Conservation (phyloP, 2,888 invertebrate species). For the Apamea crenata region DNA sequence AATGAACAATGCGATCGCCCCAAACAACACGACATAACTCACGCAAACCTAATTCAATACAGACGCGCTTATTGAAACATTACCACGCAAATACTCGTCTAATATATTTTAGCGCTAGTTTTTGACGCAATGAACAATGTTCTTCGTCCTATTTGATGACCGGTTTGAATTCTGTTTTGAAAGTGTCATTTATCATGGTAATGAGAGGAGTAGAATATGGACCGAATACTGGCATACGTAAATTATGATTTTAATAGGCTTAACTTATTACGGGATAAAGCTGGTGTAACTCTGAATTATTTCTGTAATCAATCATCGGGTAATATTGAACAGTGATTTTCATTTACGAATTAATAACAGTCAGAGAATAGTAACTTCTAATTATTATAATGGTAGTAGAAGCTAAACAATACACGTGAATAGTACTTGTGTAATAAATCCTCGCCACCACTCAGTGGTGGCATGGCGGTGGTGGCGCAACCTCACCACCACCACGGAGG, state of each 20-base stretch:
- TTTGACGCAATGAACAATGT: slow-evolving; percentile 51
- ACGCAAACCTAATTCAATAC: slow-evolving; percentile 66
- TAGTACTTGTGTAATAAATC: slow-evolving; percentile 38
- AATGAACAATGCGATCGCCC: slow-evolving; percentile 66
- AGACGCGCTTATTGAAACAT: slow-evolving; percentile 58
- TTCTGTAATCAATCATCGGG: slow-evolving; percentile 31
- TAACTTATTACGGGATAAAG: slow-evolving; percentile 28
- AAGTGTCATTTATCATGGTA: slow-evolving; percentile 43
- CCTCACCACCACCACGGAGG: slow-evolving; percentile 41
- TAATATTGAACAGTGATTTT: slow-evolving; percentile 15
- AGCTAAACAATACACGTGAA: slow-evolving; percentile 10
- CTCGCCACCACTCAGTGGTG: neutral
- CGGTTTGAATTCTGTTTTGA: slow-evolving; percentile 39
- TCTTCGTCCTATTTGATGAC: slow-evolving; percentile 16
- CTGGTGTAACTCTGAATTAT: slow-evolving; percentile 28
- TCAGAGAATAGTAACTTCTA: neutral
- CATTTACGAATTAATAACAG: neutral
- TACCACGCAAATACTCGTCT: slow-evolving; percentile 39
- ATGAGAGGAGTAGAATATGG: slow-evolving; percentile 25
- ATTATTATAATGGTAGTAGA: neutral
- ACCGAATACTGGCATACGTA: slow-evolving; percentile 16
- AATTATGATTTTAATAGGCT: slow-evolving; percentile 40
- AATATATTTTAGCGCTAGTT: slow-evolving; percentile 40
- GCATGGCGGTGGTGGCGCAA: slow-evolving; percentile 3
- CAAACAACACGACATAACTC: slow-evolving; percentile 69